Evolutionary conservation across 2,113 vertebrate species (phyloP).

Genomic region (Casuarius casuarius): DNA sequence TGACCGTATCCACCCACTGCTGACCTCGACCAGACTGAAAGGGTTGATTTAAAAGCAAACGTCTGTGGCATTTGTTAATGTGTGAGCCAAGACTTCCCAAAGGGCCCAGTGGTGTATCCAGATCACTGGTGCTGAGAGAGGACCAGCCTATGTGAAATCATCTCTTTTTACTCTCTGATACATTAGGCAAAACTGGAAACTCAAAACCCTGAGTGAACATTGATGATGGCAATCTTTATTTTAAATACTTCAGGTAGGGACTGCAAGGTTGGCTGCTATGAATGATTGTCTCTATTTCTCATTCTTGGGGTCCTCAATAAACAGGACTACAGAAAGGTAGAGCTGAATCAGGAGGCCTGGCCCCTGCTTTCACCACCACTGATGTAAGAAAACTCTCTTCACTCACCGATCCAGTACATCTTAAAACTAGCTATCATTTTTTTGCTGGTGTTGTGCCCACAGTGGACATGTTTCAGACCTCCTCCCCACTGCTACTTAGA

Average conservation of each 20-base stretch:
- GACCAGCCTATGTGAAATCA: background rate
- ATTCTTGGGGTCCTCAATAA: slow-evolving; percentile 1
- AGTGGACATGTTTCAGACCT: background rate
- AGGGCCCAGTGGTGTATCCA: background rate
- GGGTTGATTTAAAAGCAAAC: background rate
- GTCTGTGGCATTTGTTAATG: background rate
- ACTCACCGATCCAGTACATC: background rate
- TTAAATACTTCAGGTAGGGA: background rate
- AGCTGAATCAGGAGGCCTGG: slow-evolving; percentile 27
- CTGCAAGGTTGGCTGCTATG: background rate
- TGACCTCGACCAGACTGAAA: background rate
- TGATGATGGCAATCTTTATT: slow-evolving; percentile 27
- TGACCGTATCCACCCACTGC: background rate
- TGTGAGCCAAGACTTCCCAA: background rate
- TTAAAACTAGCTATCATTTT: background rate
- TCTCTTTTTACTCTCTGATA: background rate
- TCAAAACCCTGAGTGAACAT: background rate
- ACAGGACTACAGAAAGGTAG: slow-evolving; percentile 36
- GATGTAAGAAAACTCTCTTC: background rate
- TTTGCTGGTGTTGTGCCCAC: background rate
- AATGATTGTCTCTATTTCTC: slow-evolving; percentile 13
- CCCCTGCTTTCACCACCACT: background rate
- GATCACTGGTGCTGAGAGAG: background rate
- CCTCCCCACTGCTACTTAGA: background rate
- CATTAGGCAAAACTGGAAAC: background rate